Evolutionary conservation across 2,888 invertebrate genomes (phyloP).

Genomic region (Hoplodrina blanda): DNA sequence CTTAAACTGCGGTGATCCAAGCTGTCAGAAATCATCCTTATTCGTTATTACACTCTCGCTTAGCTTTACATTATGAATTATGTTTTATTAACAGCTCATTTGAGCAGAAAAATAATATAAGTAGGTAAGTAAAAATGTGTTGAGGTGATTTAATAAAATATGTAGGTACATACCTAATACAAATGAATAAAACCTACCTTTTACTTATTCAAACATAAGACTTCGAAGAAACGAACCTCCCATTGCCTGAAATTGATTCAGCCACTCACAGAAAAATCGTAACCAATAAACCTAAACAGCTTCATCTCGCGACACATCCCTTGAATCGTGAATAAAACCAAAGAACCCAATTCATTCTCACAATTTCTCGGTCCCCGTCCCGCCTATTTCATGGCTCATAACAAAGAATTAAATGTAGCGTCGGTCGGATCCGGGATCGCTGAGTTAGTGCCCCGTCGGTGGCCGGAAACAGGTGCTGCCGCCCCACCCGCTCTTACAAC

Average conservation of each 20-base stretch:
- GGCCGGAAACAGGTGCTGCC: slow-evolving; percentile 84
- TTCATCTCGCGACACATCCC: slow-evolving; percentile 51
- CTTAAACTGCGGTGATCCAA: neutral
- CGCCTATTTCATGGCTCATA: slow-evolving; percentile 67
- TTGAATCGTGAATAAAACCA: slow-evolving; percentile 60
- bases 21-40: neutral
- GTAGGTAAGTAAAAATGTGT: no score
- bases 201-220: slow-evolving; percentile 27
- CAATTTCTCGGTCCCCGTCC: slow-evolving; percentile 53
- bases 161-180: neutral
- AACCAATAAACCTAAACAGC: slow-evolving; percentile 60
- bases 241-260: slow-evolving; percentile 51
- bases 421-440: slow-evolving; percentile 80
- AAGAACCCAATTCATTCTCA: slow-evolving; percentile 56
- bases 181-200: neutral
- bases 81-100: no score
- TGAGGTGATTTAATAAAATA: no score
- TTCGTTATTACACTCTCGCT: neutral
- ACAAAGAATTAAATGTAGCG: slow-evolving; percentile 84
- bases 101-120: no score
- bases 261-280: slow-evolving; percentile 48
- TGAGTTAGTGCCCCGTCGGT: slow-evolving; percentile 83
- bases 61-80: neutral
- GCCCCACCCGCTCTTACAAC: slow-evolving; percentile 77
- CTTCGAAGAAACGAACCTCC: slow-evolving; percentile 14